These are phyloP conservation scores for Poecilia picta DNA, from an alignment of 2,797 vertebrate species.

Conservation along the genomic window DNA sequence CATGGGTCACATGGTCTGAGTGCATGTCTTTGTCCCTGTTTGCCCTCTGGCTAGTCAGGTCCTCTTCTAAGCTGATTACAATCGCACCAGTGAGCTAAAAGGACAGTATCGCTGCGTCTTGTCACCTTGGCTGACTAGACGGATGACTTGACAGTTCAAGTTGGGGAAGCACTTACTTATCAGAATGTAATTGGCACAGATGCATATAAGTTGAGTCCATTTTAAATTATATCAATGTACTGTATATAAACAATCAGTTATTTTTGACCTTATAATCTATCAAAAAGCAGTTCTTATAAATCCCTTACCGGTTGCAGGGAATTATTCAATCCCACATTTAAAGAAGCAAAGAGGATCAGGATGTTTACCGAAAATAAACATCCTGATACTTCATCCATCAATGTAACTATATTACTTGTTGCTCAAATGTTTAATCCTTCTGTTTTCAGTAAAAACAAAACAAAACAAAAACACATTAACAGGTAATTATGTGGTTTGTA, in stretches of 20 bases:
- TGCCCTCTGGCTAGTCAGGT: conserved; percentile 31
- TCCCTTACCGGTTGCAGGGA: not conserved
- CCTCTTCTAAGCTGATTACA: conserved; percentile 62
- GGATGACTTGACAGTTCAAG: conserved; percentile 12
- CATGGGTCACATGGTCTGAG: conserved; percentile 40
- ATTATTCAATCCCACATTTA: not conserved
- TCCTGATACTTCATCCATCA: not conserved
- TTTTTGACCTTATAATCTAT: not conserved
- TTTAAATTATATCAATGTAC: not conserved
- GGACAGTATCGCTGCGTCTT: conserved; percentile 35
- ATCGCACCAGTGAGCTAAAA: conserved; percentile 42
- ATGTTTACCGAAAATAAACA: not conserved
- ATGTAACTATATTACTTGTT: not conserved
- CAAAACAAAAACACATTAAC: not conserved
- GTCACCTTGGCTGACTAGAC: conserved; percentile 31
- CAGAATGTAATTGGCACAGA: not conserved
- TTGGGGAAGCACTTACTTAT: not conserved
- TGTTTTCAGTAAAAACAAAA: not conserved
- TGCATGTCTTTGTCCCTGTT: conserved; percentile 31
- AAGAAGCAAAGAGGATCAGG: not conserved
- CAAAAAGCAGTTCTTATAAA: not conserved
- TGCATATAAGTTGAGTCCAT: not conserved
- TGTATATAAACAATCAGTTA: not conserved
- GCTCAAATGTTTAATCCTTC: not conserved
- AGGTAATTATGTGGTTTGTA: not conserved